These are phyloP conservation scores for Myotis planiceps DNA, from an alignment of 2,797 vertebrate species.

Conservation along the genomic window DNA sequence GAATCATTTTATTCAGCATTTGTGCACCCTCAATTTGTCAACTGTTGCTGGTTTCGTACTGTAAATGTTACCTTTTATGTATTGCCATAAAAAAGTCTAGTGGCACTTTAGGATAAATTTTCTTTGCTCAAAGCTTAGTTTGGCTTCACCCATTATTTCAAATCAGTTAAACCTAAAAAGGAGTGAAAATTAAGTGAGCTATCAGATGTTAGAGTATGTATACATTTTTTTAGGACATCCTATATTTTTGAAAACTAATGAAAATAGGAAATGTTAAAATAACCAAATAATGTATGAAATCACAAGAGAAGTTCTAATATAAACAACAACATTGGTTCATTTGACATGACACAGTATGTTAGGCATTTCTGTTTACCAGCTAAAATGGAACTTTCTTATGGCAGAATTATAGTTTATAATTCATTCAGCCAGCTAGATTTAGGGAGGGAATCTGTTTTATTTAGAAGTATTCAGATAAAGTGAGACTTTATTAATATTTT, in stretches of 20 bases:
- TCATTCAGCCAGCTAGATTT: slow-evolving; percentile 4
- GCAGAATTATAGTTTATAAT: slow-evolving; percentile 16
- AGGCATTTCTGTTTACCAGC: slow-evolving; percentile 1
- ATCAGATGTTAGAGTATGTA: no score
- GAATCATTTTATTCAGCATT: no score
- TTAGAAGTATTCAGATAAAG: slow-evolving; percentile 24
- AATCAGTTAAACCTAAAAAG: no score
- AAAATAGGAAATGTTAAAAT: slow-evolving; percentile 23
- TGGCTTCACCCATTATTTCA: no score
- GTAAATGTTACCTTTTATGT: no score
- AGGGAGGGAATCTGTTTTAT: slow-evolving; percentile 18
- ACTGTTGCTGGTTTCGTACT: no score
- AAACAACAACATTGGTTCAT: not conserved
- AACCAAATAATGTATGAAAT: not conserved
- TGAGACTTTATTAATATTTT: slow-evolving; percentile 32
- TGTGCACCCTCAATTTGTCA: no score
- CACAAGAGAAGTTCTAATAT: not conserved
- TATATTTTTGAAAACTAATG: not conserved
- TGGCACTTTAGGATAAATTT: no score
- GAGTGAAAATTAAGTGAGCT: no score
- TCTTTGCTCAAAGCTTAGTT: no score
- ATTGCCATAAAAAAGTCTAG: no score
- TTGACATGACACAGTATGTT: not conserved
- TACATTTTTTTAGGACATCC: no score
- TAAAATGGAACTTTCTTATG: not conserved